Percentiles rank a stretch among this genome's conserved stretches.
Evolutionary conservation across 2,797 vertebrate species (phyloP).

Genomic region (Cetoscarus ocellatus): DNA sequence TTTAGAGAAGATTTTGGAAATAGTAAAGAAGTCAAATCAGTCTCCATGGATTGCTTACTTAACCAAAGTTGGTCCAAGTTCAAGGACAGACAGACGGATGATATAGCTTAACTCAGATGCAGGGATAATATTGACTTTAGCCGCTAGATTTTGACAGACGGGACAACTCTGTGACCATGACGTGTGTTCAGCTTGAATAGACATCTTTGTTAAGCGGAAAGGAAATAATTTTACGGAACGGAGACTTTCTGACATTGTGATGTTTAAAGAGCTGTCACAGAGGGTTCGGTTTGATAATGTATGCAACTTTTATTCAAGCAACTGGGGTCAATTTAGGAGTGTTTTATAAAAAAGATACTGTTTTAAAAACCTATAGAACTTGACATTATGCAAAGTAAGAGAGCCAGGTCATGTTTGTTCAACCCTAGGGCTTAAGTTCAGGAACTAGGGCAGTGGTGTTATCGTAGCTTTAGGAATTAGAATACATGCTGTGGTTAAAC

Average conservation of each 20-base stretch:
- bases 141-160: conserved; percentile 44
- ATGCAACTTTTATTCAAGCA: conserved; percentile 10
- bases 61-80: conserved; percentile 27
- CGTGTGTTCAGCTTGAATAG: conserved; percentile 49
- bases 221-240: conserved; percentile 17
- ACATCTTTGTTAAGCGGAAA: conserved; percentile 57
- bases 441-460: too few species aligned
- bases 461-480: too few species aligned
- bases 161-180: conserved; percentile 19
- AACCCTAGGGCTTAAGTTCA: too few species aligned
- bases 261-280: conserved; percentile 43
- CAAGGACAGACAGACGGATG: conserved; percentile 36
- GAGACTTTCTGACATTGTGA: conserved; percentile 27
- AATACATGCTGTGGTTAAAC: background rate
- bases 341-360: too few species aligned
- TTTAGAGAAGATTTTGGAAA: too few species aligned
- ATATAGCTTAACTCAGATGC: conserved; percentile 1
- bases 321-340: conserved; percentile 9
- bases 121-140: conserved; percentile 56
- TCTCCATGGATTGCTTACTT: conserved; percentile 63
- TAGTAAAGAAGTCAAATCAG: background rate
- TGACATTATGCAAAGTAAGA: too few species aligned
- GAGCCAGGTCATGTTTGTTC: too few species aligned
- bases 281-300: conserved; percentile 20
- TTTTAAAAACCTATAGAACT: too few species aligned